These are phyloP conservation scores for Leptopilina syphax DNA, from an alignment of 2,888 invertebrate species.

Conservation along the genomic window DNA sequence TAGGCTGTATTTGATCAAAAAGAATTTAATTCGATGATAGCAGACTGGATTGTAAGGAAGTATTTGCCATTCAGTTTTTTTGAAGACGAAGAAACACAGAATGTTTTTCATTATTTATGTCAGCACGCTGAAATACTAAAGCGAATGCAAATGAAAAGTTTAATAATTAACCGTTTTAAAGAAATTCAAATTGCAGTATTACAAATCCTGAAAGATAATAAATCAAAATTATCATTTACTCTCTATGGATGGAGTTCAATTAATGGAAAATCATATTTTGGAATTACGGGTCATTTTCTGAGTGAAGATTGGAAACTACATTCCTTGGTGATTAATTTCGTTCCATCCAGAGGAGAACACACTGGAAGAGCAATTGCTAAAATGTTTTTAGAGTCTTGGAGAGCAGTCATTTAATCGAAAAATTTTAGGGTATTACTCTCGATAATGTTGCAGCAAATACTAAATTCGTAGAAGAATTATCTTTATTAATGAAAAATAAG, in stretches of 20 bases:
- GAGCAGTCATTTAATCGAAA: conserved; percentile 1
- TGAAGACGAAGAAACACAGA: no score
- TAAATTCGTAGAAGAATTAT: conserved; percentile 28
- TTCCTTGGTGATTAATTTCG: not conserved
- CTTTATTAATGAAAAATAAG: not conserved
- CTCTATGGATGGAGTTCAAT: not conserved
- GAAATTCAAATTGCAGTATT: not conserved
- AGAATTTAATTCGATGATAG: no score
- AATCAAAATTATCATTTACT: not conserved
- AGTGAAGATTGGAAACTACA: not conserved
- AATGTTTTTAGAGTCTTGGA: not conserved
- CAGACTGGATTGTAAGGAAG: no score
- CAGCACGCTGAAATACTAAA: no score
- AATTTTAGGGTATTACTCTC: conserved; percentile 40
- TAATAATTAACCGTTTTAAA: not conserved
- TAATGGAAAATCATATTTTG: not conserved
- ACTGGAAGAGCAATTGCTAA: not conserved
- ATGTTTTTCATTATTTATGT: no score
- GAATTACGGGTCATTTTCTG: not conserved
- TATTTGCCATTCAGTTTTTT: no score
- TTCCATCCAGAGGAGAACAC: not conserved
- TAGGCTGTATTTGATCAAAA: no score
- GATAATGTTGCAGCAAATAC: conserved; percentile 42
- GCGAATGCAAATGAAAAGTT: not conserved
- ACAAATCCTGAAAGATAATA: not conserved